Conservation (phyloP, 2,797 vertebrate genomes). For the Argyrosomus regius region DNA sequence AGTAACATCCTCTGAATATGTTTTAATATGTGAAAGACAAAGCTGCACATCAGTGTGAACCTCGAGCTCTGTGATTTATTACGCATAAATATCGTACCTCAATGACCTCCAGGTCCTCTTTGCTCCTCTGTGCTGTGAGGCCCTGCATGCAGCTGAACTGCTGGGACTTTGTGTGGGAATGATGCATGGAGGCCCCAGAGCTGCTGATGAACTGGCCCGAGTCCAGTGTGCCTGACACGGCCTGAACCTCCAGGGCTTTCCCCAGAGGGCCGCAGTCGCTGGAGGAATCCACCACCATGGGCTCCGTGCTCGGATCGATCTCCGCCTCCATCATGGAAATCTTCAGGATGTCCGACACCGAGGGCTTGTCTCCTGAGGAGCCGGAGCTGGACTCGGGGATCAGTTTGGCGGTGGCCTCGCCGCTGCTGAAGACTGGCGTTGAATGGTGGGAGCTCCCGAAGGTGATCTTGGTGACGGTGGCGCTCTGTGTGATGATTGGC, state of each 20-base stretch:
- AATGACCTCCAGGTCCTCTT: conserved; percentile 85
- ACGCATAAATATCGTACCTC: conserved; percentile 73
- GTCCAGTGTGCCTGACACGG: conserved; percentile 70
- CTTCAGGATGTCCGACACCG: conserved; percentile 95
- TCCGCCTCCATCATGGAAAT: conserved; percentile 99
- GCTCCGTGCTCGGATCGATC: conserved; percentile 92
- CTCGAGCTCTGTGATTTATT: background rate
- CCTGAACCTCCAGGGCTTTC: conserved; percentile 78
- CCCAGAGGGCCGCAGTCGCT: conserved; percentile 84
- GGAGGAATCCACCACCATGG: conserved; percentile 91
- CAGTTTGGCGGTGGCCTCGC: conserved; percentile 88
- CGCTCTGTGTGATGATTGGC: conserved; percentile 94
- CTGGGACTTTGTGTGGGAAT: conserved; percentile 71
- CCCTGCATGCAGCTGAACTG: conserved; percentile 91
- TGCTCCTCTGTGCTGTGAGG: conserved; percentile 82
- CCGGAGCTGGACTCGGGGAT: conserved; percentile 89
- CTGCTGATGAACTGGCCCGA: conserved; percentile 86
- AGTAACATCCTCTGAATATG: background rate
- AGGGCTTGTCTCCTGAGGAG: conserved; percentile 84
- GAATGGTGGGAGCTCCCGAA: conserved; percentile 90
- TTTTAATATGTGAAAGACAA: background rate
- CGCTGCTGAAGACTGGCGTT: conserved; percentile 89
- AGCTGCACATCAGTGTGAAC: too few species aligned
- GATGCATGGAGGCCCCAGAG: conserved; percentile 74
- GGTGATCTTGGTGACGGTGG: conserved; percentile 95